Percentiles rank a stretch among this genome's conserved stretches.
Conservation (phyloP, 2,797 vertebrate genomes). For the Caiman crocodilus region DNA sequence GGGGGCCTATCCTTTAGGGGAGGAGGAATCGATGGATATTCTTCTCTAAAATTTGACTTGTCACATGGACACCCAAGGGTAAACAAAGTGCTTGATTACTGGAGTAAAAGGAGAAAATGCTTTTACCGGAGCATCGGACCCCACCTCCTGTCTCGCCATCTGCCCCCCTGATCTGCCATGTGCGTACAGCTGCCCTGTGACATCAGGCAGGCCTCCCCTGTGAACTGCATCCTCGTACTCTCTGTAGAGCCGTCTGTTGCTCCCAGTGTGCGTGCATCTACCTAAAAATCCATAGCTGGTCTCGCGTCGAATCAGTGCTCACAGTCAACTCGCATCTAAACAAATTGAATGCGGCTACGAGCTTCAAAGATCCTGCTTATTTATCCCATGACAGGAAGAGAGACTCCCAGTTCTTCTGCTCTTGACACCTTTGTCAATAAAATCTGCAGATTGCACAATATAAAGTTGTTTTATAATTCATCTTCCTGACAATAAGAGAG, state of each 20-base stretch:
- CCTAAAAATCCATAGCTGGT: slow-evolving; percentile 78
- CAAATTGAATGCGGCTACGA: slow-evolving; percentile 80
- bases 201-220: slow-evolving; percentile 16
- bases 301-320: slow-evolving; percentile 75
- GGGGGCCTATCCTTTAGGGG: slow-evolving; percentile 6
- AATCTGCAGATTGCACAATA: slow-evolving; percentile 74
- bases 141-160: neutral
- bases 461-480: slow-evolving; percentile 81
- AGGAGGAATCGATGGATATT: neutral
- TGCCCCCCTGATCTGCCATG: neutral
- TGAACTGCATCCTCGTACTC: slow-evolving; percentile 39
- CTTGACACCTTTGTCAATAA: slow-evolving; percentile 84
- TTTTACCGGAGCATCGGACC: neutral
- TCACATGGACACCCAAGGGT: neutral
- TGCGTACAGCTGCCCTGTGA: neutral
- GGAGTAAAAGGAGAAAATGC: neutral
- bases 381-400: slow-evolving; percentile 80
- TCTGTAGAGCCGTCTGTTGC: slow-evolving; percentile 52
- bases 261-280: slow-evolving; percentile 36
- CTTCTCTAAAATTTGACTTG: neutral
- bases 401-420: slow-evolving; percentile 75
- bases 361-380: slow-evolving; percentile 77
- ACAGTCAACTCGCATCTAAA: slow-evolving; percentile 79
- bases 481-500: slow-evolving; percentile 77
- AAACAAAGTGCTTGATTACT: neutral